Base-by-base conservation (phyloP, 2,113 vertebrate genomes). In the Guaruba guarouba region DNA sequence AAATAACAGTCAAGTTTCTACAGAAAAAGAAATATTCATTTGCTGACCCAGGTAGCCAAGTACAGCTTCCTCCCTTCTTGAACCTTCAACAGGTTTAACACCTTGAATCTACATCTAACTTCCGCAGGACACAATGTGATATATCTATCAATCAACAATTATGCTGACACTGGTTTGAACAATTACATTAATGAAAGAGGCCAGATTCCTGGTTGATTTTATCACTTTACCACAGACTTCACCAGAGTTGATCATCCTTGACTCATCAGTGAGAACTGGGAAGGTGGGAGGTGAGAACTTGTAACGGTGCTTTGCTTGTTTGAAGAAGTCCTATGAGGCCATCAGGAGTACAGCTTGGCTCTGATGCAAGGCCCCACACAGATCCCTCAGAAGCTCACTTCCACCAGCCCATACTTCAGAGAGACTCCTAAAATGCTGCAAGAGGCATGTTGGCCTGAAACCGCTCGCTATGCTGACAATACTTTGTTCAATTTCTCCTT, bases 291-390 rank as follows among this genome's bases (percentile, higher is more conserved):
- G 79, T 83, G 69, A 87, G 84, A 93, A 63, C 25, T 14, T 48
- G 24, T n/a, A 81, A 74, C 0, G 0, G 39, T 41, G 28, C 46
- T 25, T 19, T 0, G 3, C 44, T 61, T 7, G 1, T 41, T 77
- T 66, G 68, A 59, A 88, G 61, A 81, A 64, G 57, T 39, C 82
- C 70, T 54, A 0, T 4, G 46, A n/a, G 64, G 46, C n/a, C 64
- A 44, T 7, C 19, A 69, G 64, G 44, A 67, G 35, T 2, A 31
- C 35, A 79, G 51, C 64, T 9, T 22, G 37, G 46, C 44, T 73
- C 24, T 63, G 48, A 4, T 2, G 0, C 8, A 68, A 68, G 67
- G 46, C 27, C 31, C 18, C 28, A 29, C 13, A 33, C 39, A 57
- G 63, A 46, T 20, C 46, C 83, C 23, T 46, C 66, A 68, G 49